Evolutionary conservation across 53 echinoderm and acorn worm species (phyloP).

Genomic region (Apostichopus leukothele): DNA sequence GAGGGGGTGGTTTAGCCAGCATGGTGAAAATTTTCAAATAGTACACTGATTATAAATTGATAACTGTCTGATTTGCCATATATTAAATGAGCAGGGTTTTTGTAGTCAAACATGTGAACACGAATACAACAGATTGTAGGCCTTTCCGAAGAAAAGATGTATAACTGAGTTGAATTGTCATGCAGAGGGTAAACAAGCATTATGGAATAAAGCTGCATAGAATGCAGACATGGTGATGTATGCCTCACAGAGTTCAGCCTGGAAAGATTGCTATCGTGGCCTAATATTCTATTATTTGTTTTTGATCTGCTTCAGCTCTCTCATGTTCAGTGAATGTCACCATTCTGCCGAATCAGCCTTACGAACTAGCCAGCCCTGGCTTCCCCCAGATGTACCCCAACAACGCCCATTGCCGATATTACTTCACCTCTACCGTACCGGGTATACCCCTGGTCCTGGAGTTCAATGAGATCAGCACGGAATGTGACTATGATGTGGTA

Average conservation of each 20-base stretch:
- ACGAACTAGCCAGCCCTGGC: slow-evolving; percentile 51
- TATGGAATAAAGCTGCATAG: neutral
- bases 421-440: slow-evolving; percentile 27
- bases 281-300: neutral
- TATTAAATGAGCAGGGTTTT: no score
- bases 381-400: slow-evolving; percentile 64
- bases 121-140: no score
- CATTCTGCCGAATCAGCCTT: slow-evolving; percentile 38
- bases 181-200: no score
- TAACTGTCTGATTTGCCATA: no score
- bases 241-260: no score
- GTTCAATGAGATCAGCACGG: slow-evolving; percentile 52
- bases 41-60: no score
- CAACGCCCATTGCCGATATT: slow-evolving; percentile 53
- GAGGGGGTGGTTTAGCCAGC: neutral
- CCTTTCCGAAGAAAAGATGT: no score
- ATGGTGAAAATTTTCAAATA: no score
- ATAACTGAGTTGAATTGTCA: no score
- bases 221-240: neutral
- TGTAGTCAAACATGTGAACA: no score
- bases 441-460: slow-evolving; percentile 31
- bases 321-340: slow-evolving; percentile 59
- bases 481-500: slow-evolving; percentile 53
- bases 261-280: no score
- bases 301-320: slow-evolving; percentile 10